These are phyloP conservation scores for Conus ventricosus DNA, from an alignment of 1,140 invertebrate species.

Conservation along the genomic window DNA sequence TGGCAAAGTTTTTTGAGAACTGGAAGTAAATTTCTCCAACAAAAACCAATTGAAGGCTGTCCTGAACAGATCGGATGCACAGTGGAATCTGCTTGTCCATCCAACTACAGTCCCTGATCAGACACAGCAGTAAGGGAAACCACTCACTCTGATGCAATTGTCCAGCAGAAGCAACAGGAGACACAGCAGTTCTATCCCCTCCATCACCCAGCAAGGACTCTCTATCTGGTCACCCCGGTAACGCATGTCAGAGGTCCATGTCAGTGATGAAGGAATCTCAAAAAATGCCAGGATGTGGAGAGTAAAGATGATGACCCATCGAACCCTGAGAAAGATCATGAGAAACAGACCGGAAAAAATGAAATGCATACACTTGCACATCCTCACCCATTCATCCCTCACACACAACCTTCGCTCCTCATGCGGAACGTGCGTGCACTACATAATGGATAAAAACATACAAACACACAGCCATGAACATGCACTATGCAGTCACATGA, in stretches of 20 bases:
- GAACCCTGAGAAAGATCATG: conserved; percentile 47
- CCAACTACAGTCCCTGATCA: too few species aligned
- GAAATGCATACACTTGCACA: not conserved
- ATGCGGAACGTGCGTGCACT: not conserved
- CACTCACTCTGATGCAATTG: conserved; percentile 57
- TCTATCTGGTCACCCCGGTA: conserved; percentile 43
- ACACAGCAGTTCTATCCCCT: conserved; percentile 67
- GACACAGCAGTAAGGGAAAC: not conserved
- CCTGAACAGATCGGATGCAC: too few species aligned
- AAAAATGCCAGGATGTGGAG: conserved; percentile 71
- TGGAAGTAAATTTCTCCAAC: too few species aligned
- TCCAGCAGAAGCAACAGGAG: conserved; percentile 64
- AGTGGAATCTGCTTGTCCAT: too few species aligned
- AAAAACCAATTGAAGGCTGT: too few species aligned
- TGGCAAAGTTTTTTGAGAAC: too few species aligned
- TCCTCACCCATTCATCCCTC: not conserved
- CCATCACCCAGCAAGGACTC: conserved; percentile 67
- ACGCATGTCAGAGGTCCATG: conserved; percentile 68
- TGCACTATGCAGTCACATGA: too few species aligned
- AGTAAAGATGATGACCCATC: conserved; percentile 59
- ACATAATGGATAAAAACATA: not conserved
- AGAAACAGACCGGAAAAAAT: not conserved
- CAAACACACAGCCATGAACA: not conserved
- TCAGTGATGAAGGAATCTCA: conserved; percentile 70
- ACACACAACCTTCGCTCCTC: not conserved